phyloP scores from a whole-genome alignment of 2,113 vertebrate species.

The Onychorhynchus coronatus region DNA sequence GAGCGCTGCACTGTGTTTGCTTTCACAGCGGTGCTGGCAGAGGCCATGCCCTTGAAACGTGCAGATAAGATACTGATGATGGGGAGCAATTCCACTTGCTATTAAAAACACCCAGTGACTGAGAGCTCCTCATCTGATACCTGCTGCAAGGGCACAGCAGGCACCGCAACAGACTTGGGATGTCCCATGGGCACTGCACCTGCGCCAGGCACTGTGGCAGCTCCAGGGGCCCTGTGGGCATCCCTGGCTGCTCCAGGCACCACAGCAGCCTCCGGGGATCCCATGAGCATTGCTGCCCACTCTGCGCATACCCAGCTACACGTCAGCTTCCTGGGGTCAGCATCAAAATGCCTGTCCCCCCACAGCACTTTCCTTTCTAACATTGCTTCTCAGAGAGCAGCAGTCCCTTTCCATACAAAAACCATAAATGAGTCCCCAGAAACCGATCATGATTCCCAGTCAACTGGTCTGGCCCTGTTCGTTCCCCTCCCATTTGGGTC shows the following conservation, averaged over 20 bases:
- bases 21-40: background rate
- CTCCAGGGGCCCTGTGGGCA: background rate
- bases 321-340: background rate
- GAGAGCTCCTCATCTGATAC: background rate
- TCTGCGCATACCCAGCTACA: background rate
- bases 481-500: background rate
- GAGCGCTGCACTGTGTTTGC: background rate
- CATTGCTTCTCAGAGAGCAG: background rate
- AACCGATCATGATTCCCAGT: background rate
- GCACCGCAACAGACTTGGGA: background rate
- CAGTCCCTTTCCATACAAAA: fast-evolving
- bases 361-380: fast-evolving
- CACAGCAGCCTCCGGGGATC: background rate
- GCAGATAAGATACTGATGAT: background rate
- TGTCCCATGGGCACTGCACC: background rate
- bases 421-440: background rate
- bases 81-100: background rate
- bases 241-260: background rate
- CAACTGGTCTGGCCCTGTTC: fast-evolving
- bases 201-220: fast-evolving
- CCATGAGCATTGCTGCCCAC: fast-evolving
- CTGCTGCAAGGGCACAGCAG: background rate
- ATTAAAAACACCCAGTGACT: fast-evolving
- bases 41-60: background rate
- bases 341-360: fast-evolving